Conservation (phyloP, 2,797 vertebrate species). For the Enteromius mattozi region DNA sequence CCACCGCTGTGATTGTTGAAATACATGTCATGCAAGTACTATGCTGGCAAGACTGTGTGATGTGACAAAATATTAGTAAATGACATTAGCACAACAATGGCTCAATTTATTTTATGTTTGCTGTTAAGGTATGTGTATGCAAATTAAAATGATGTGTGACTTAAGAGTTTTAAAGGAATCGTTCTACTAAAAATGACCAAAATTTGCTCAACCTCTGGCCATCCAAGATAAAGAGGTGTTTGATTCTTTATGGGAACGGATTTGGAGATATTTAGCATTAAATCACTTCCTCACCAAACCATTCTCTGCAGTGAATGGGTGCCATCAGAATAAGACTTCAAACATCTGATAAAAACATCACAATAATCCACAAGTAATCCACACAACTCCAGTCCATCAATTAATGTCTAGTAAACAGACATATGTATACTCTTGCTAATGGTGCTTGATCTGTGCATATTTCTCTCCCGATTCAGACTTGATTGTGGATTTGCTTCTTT, state of each 20-base stretch:
- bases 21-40: constrained; percentile 20
- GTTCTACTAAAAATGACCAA: not conserved
- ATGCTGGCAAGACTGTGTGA: constrained; percentile 1
- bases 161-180: not conserved
- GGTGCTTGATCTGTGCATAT: not conserved
- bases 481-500: not conserved
- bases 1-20: constrained; percentile 37
- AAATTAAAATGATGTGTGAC: not conserved
- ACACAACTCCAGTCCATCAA: not conserved
- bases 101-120: not conserved
- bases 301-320: not conserved
- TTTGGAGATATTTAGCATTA: not conserved
- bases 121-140: not conserved
- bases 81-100: constrained; percentile 16
- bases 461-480: not conserved
- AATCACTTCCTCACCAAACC: not conserved
- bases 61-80: constrained; percentile 42
- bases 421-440: not conserved
- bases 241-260: not conserved
- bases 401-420: not conserved
- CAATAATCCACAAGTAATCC: not conserved
- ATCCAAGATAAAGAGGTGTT: not conserved
- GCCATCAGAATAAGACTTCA: not conserved
- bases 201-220: not conserved
- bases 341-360: not conserved